Percentiles rank a stretch among this genome's conserved stretches.
phyloP scores from a whole-genome alignment of 2,113 vertebrate genomes.

The Onychorhynchus coronatus region DNA sequence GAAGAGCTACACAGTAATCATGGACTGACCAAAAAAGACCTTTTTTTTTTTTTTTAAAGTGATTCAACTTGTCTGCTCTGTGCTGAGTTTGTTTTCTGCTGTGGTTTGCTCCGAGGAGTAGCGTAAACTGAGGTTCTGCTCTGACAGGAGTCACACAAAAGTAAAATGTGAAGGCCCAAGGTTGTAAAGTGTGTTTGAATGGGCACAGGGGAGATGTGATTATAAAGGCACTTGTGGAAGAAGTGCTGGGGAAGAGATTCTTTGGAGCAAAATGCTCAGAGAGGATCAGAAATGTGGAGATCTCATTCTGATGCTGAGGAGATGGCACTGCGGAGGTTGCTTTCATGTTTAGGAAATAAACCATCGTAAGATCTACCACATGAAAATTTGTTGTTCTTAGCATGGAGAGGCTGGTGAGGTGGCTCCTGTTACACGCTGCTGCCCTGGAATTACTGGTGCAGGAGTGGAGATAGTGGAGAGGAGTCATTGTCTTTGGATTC shows the following conservation, averaged over 20 bases:
- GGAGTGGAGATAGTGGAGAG: background rate
- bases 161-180: background rate
- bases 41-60: background rate
- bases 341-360: background rate
- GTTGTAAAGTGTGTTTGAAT: background rate
- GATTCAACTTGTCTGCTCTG: background rate
- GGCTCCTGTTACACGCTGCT: rapidly evolving
- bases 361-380: background rate
- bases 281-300: background rate
- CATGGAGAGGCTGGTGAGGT: background rate
- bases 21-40: background rate
- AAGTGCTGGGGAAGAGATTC: background rate
- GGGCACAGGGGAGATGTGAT: background rate
- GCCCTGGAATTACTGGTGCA: background rate
- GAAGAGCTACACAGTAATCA: constrained; percentile 17
- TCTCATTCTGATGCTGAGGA: background rate
- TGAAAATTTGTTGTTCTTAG: background rate
- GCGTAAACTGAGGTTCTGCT: background rate
- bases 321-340: background rate
- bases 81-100: background rate
- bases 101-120: constrained; percentile 21
- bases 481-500: background rate
- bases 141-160: background rate
- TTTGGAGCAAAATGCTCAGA: background rate
- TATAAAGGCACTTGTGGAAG: background rate